Percentiles rank a stretch among this genome's conserved stretches.
These are phyloP conservation scores for Chaetops frenatus DNA, from an alignment of 2,113 vertebrate genomes.

Conservation along the genomic window DNA sequence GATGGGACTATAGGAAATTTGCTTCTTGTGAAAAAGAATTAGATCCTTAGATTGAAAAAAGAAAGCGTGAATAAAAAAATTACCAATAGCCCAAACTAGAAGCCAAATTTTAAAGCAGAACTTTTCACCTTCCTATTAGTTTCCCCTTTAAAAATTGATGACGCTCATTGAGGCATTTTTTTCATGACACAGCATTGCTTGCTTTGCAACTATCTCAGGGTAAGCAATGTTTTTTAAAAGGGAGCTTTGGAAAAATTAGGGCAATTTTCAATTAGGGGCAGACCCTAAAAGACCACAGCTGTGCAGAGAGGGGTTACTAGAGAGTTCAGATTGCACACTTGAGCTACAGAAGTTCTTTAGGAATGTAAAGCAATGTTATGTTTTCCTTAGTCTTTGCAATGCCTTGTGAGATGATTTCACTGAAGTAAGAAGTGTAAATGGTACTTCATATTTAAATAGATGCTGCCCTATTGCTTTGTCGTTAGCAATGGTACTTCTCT, in stretches of 20 bases:
- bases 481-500: not conserved
- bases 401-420: rapidly evolving
- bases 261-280: not conserved
- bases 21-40: not conserved
- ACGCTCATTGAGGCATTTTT: not conserved
- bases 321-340: not conserved
- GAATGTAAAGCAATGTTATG: not conserved
- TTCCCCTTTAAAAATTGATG: not conserved
- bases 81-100: not conserved
- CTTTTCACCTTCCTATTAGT: not conserved
- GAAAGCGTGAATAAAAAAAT: not conserved
- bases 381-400: not conserved
- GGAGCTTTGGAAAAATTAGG: not conserved
- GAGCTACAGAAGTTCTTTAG: not conserved
- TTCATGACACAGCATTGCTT: not conserved
- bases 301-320: not conserved
- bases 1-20: not conserved
- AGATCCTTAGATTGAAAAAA: not conserved
- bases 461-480: not conserved
- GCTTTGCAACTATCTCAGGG: not conserved
- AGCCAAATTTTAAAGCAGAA: not conserved
- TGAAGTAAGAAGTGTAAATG: not conserved
- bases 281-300: not conserved
- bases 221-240: not conserved
- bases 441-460: not conserved